phyloP scores from a whole-genome alignment of 1,140 invertebrate species.

The Marisa cornuarietis region DNA sequence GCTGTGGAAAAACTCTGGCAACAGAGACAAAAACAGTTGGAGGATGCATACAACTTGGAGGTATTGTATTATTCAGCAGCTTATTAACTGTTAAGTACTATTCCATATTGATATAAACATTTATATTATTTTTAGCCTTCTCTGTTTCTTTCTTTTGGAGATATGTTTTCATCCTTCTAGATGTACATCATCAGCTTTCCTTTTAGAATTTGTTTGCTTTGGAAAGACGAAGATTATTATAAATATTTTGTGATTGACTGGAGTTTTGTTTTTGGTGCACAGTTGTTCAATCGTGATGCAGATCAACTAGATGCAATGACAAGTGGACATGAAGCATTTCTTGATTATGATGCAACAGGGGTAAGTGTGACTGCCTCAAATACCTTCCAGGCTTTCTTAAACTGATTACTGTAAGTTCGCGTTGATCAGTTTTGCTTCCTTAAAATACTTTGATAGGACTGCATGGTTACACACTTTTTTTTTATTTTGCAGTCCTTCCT shows the following conservation, averaged over 20 bases:
- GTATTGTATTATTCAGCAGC: slow-evolving; percentile 77
- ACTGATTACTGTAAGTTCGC: too few species aligned
- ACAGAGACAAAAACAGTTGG: slow-evolving; percentile 89
- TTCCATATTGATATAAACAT: neutral
- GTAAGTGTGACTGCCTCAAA: slow-evolving; percentile 69
- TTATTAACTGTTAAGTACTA: too few species aligned
- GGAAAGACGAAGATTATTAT: neutral
- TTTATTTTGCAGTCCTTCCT: too few species aligned
- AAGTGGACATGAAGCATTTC: slow-evolving; percentile 90
- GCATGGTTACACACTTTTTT: too few species aligned
- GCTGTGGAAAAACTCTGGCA: slow-evolving; percentile 85
- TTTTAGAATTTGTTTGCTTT: neutral
- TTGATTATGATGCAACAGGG: slow-evolving; percentile 88
- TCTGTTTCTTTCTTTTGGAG: neutral
- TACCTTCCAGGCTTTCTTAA: too few species aligned
- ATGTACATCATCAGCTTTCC: neutral
- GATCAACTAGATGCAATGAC: slow-evolving; percentile 96
- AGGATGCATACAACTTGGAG: slow-evolving; percentile 96
- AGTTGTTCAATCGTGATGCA: slow-evolving; percentile 95
- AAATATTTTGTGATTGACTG: neutral
- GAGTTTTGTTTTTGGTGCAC: slow-evolving; percentile 71
- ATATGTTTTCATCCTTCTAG: neutral
- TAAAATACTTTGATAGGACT: too few species aligned
- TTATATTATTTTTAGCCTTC: neutral
- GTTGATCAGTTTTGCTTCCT: too few species aligned